These are phyloP conservation scores for Enoplosus armatus DNA, from an alignment of 2,797 vertebrate species.

Conservation along the genomic window DNA sequence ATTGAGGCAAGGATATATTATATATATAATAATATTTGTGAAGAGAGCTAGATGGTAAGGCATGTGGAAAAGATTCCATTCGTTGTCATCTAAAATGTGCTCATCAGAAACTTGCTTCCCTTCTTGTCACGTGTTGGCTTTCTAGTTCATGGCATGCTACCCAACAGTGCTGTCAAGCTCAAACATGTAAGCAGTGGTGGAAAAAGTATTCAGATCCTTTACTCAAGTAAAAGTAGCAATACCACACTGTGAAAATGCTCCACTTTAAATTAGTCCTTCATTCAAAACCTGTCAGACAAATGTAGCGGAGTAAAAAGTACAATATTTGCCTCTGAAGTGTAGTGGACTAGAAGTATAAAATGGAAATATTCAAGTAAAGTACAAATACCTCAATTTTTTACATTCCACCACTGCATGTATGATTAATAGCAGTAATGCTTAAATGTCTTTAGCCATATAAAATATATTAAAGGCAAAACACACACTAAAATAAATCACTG, in stretches of 20 bases:
- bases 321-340: no score
- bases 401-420: background rate
- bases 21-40: no score
- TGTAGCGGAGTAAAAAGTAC: no score
- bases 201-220: background rate
- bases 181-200: background rate
- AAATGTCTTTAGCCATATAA: background rate
- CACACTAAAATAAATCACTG: background rate
- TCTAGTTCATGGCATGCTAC: background rate
- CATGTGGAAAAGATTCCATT: background rate
- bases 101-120: background rate
- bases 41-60: background rate
- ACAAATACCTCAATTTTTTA: background rate
- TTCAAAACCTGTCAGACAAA: no score
- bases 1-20: background rate
- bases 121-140: background rate
- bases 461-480: no score
- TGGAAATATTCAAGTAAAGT: no score
- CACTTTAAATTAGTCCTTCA: no score
- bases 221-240: no score
- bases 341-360: no score
- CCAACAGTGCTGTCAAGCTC: background rate
- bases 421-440: background rate
- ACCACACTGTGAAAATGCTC: no score
- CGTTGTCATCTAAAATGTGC: background rate